Evolutionary conservation across 2,113 vertebrate species (phyloP).

Genomic region (Macrotis lagotis): DNA sequence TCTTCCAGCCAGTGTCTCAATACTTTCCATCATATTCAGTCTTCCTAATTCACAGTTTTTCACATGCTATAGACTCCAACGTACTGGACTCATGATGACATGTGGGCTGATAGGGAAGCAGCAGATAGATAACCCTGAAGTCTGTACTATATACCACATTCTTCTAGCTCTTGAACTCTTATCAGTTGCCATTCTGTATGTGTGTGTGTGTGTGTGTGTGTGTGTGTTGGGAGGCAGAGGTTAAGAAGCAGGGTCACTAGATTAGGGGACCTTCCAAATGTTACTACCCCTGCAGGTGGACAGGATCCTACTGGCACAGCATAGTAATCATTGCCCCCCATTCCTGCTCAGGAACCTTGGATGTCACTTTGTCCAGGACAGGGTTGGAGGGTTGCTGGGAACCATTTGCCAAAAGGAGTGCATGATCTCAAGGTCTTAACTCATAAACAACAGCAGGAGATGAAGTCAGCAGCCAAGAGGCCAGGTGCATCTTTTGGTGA

Average conservation of each 20-base stretch:
- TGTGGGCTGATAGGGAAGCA: neutral
- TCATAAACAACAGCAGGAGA: neutral
- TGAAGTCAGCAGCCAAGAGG: neutral
- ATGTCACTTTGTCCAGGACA: neutral
- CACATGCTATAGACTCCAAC: conserved; percentile 41
- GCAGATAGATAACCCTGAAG: conserved; percentile 14
- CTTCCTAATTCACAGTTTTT: conserved; percentile 12
- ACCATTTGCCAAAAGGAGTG: conserved; percentile 37
- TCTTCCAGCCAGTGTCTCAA: conserved; percentile 16
- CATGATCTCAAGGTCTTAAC: neutral
- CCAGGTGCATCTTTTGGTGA: neutral
- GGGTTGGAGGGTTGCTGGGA: conserved; percentile 17
- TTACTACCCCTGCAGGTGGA: neutral
- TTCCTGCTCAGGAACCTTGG: neutral
- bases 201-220: neutral
- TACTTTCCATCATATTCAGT: conserved; percentile 31
- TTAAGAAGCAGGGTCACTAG: conserved; percentile 30
- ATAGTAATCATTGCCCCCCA: neutral
- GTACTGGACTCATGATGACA: neutral
- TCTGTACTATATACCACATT: neutral
- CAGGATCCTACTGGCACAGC: conserved; percentile 26
- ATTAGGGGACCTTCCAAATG: conserved; percentile 19
- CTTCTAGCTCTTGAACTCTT: conserved; percentile 46
- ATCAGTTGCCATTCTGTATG: conserved; percentile 20
- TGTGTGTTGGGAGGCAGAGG: conserved; percentile 19